Evolutionary conservation across 2,113 vertebrate species (phyloP).

Genomic region (Phalacrocorax carbo): DNA sequence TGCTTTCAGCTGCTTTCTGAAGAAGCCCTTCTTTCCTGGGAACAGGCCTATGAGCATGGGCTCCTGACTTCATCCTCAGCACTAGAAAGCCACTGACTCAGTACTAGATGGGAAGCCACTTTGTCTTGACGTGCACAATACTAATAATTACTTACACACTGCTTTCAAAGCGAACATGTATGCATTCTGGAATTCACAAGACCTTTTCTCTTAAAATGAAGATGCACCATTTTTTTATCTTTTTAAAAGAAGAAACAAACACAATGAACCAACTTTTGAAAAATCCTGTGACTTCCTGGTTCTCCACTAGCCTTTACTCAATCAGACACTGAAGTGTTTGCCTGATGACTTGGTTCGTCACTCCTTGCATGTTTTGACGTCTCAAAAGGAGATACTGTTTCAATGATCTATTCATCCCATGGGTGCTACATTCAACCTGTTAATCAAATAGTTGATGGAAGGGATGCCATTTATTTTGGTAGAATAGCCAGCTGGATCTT

Average conservation of each 20-base stretch:
- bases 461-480: not conserved
- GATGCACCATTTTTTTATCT: not conserved
- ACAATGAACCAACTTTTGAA: not conserved
- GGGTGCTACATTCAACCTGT: not conserved
- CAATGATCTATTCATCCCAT: not conserved
- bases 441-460: not conserved
- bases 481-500: not conserved
- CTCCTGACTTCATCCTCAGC: not conserved
- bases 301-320: not conserved
- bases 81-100: not conserved
- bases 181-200: not conserved
- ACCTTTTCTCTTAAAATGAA: not conserved
- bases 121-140: not conserved
- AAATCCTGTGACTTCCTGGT: not conserved
- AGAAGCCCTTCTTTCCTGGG: not conserved
- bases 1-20: not conserved
- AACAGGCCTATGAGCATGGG: fast-evolving
- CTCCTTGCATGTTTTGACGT: not conserved
- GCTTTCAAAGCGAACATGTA: not conserved
- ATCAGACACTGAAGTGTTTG: not conserved
- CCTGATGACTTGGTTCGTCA: not conserved
- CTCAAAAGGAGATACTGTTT: not conserved
- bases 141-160: not conserved
- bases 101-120: not conserved
- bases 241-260: not conserved